A percentile compares a stretch with the other conserved stretches of the same genome.
phyloP scores from a whole-genome alignment of 2,797 vertebrate genomes.

The Enteromius afrohamiltoni region DNA sequence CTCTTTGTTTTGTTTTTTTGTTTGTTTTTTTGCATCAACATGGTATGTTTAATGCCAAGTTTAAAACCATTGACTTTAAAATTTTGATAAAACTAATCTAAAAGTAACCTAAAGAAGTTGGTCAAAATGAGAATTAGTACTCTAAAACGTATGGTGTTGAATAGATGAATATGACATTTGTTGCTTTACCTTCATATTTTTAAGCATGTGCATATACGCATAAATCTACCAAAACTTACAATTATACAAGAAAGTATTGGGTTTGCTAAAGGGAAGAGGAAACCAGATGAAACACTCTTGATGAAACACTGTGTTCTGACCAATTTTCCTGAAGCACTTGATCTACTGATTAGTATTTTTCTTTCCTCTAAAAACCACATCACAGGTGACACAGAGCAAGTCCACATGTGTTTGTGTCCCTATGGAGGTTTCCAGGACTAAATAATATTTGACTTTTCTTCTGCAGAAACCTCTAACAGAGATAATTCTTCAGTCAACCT shows the following conservation, averaged over 20 bases:
- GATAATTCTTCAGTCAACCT: constrained; percentile 76
- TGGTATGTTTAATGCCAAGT: too few relatives aligned
- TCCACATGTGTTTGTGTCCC: constrained; percentile 19
- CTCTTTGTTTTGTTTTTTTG: too few relatives aligned
- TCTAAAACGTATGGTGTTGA: neutral
- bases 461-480: constrained; percentile 73
- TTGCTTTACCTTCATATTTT: neutral
- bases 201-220: neutral
- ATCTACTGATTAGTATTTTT: neutral
- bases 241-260: neutral
- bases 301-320: neutral
- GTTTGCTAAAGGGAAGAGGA: neutral
- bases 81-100: too few relatives aligned
- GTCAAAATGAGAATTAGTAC: too few relatives aligned
- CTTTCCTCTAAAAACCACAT: constrained; percentile 25
- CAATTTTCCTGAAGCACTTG: neutral
- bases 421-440: constrained; percentile 65
- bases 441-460: constrained; percentile 77
- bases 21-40: too few relatives aligned
- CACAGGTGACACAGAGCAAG: neutral
- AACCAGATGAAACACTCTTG: constrained; percentile 6
- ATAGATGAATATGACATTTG: neutral
- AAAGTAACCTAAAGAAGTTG: too few relatives aligned
- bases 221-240: neutral
- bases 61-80: too few relatives aligned